phyloP scores from a whole-genome alignment of 1,140 invertebrate species.

The Eufriesea mexicana region DNA sequence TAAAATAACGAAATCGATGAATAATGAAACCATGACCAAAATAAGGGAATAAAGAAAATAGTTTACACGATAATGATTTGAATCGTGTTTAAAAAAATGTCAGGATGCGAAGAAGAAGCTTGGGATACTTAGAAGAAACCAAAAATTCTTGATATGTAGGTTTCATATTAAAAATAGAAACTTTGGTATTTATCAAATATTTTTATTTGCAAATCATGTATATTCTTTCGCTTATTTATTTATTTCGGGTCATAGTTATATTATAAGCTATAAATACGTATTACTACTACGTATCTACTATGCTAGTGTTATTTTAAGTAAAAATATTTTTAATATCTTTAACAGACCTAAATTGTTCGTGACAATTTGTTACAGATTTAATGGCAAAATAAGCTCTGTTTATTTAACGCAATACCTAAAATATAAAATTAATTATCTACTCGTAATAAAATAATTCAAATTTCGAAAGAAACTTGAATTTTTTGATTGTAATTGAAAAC shows the following conservation, averaged over 20 bases:
- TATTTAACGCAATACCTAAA: neutral
- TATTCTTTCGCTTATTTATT: slow-evolving; percentile 12
- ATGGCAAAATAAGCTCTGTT: neutral
- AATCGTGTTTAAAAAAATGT: neutral
- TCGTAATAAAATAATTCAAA: neutral
- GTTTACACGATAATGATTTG: neutral
- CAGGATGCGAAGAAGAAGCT: neutral
- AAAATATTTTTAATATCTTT: neutral
- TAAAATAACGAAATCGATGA: neutral
- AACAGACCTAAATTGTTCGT: neutral
- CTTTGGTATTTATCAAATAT: neutral
- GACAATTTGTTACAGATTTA: slow-evolving; percentile 9
- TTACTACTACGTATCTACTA: neutral
- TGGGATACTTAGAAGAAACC: slow-evolving; percentile 10
- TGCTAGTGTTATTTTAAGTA: neutral
- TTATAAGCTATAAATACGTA: slow-evolving; percentile 1
- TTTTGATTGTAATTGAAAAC: neutral
- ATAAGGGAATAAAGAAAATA: neutral
- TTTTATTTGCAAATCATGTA: slow-evolving; percentile 38
- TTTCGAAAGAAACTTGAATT: neutral
- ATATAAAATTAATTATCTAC: neutral
- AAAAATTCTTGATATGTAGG: neutral
- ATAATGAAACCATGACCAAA: neutral
- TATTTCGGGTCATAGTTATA: slow-evolving; percentile 2
- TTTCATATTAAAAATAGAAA: slow-evolving; percentile 4